These are phyloP conservation scores for Sula dactylatra DNA, from an alignment of 2,113 vertebrate genomes.

Conservation along the genomic window DNA sequence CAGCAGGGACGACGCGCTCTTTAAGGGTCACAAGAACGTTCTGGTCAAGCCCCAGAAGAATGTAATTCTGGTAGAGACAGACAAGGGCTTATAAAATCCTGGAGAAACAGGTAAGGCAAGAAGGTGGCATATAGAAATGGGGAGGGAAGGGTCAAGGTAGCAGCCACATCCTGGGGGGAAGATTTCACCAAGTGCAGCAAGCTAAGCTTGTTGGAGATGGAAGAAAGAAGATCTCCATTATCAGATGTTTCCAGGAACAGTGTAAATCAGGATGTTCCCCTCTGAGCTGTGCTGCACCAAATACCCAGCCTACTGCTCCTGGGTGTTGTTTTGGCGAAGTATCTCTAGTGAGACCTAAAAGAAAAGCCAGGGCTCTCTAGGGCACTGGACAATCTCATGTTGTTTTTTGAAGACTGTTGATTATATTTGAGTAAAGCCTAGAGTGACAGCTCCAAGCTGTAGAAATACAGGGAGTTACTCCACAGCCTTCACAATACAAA, in stretches of 20 bases:
- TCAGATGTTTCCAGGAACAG: background rate
- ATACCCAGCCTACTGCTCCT: background rate
- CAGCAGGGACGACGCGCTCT: background rate
- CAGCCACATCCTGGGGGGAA: background rate
- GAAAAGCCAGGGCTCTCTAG: background rate
- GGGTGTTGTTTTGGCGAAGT: background rate
- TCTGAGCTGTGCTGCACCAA: background rate
- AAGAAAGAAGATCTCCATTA: background rate
- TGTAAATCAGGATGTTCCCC: background rate
- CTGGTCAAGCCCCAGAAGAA: constrained; percentile 20
- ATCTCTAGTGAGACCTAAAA: background rate
- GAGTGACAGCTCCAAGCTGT: background rate
- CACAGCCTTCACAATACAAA: background rate
- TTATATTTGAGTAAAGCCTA: background rate
- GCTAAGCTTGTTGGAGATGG: background rate
- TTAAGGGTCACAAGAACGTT: constrained; percentile 52
- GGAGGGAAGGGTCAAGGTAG: background rate
- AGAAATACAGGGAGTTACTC: background rate
- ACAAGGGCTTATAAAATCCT: constrained; percentile 65
- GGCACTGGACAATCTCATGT: background rate
- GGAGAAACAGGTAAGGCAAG: constrained; percentile 24
- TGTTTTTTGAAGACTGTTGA: background rate
- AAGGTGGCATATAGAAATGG: background rate
- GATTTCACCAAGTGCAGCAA: background rate
- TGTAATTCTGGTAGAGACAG: constrained; percentile 53